Conservation (phyloP, 2,797 vertebrate species). For the Poecilia velifera region DNA sequence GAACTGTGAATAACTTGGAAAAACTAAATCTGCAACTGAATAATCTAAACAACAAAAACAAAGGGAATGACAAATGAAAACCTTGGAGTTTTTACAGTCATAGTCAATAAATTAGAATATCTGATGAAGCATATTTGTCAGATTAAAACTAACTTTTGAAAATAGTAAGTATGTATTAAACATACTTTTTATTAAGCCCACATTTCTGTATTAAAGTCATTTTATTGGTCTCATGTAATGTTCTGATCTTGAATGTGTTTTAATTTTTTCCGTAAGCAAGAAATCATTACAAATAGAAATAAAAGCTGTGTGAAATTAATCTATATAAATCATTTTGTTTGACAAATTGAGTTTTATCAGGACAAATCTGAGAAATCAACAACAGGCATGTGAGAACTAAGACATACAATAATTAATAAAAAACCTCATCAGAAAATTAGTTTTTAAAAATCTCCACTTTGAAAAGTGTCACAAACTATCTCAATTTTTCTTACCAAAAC, state of each 20-base stretch:
- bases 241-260: neutral
- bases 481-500: neutral
- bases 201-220: neutral
- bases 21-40: too few species aligned
- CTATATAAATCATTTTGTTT: neutral
- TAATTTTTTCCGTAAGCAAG: neutral
- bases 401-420: neutral
- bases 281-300: neutral
- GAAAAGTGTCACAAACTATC: neutral
- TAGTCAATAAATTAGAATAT: neutral
- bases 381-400: neutral
- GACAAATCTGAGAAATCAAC: neutral
- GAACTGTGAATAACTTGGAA: too few species aligned
- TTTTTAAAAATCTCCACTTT: neutral
- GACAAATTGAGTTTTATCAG: neutral
- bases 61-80: neutral
- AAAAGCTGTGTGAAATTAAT: neutral
- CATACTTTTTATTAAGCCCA: neutral
- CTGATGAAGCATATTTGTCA: neutral
- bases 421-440: neutral
- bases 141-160: neutral
- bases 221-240: neutral
- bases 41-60: too few species aligned
- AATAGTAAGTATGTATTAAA: neutral
- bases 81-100: neutral